Evolutionary conservation across 2,888 invertebrate genomes (phyloP).

Genomic region (Limnephilus rhombicus): DNA sequence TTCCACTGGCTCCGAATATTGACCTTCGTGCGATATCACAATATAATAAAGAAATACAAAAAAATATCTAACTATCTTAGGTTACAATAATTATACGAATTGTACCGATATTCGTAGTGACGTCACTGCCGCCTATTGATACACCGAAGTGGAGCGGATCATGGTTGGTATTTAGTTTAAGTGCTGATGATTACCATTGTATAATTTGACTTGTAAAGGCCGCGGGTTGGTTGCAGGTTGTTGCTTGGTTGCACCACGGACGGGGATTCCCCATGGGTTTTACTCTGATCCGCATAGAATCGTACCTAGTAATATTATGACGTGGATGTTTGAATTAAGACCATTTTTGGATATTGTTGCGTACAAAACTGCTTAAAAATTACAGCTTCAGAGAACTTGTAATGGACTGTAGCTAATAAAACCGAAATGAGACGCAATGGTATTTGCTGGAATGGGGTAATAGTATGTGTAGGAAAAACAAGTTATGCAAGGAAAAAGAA

Average conservation of each 20-base stretch:
- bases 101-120: not conserved
- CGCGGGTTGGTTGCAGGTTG: not conserved
- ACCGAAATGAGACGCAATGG: too few species aligned
- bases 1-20: not conserved
- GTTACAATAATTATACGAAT: not conserved
- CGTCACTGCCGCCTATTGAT: not conserved
- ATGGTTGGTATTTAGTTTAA: not conserved
- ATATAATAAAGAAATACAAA: not conserved
- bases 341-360: not conserved
- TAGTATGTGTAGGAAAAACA: too few species aligned
- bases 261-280: conserved; percentile 45
- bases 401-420: too few species aligned
- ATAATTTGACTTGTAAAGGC: not conserved
- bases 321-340: not conserved
- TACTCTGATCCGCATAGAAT: not conserved
- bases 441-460: too few species aligned
- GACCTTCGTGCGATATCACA: not conserved
- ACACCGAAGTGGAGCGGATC: not conserved
- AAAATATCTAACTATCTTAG: not conserved
- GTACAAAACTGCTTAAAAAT: too few species aligned
- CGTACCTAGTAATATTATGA: not conserved
- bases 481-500: too few species aligned
- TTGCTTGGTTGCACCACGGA: not conserved
- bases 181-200: not conserved
- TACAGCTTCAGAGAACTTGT: too few species aligned